Conservation (phyloP, 2,888 invertebrate species). For the Epinotia nisella region DNA sequence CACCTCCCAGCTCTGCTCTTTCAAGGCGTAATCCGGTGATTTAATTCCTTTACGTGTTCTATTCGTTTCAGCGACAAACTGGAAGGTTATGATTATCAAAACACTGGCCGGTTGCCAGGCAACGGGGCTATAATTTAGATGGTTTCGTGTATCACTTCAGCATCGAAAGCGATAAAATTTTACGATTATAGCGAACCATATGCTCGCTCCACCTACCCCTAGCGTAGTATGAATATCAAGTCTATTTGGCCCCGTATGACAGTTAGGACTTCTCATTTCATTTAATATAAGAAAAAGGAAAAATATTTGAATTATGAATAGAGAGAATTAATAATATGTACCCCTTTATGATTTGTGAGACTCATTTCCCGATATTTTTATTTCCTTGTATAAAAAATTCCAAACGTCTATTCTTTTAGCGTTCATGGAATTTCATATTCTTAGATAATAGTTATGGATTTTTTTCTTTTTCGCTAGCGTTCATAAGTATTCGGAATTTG, state of each 20-base stretch:
- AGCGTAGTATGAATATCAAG: constrained; percentile 26
- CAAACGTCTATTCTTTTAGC: too few relatives aligned
- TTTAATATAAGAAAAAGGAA: constrained; percentile 2
- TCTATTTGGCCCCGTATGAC: constrained; percentile 6
- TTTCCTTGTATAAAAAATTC: too few relatives aligned
- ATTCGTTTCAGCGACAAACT: constrained; percentile 67
- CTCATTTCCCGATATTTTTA: too few relatives aligned
- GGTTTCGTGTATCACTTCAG: constrained; percentile 84
- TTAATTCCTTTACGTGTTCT: constrained; percentile 15
- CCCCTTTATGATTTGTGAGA: too few relatives aligned
- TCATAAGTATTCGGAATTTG: too few relatives aligned
- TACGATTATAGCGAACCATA: constrained; percentile 78
- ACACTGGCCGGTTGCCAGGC: constrained; percentile 73
- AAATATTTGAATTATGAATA: background rate
- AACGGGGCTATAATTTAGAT: constrained; percentile 78
- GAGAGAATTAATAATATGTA: too few relatives aligned
- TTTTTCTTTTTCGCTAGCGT: too few relatives aligned
- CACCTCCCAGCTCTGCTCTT: background rate
- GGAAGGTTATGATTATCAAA: constrained; percentile 75
- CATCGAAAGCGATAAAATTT: constrained; percentile 82
- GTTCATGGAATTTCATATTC: too few relatives aligned
- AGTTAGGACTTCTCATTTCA: constrained; percentile 19
- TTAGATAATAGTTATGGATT: too few relatives aligned
- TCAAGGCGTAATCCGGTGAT: constrained; percentile 7
- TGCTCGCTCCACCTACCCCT: constrained; percentile 57